Base-by-base conservation (phyloP, 2,797 vertebrate species). In the Gallirallus australis region DNA sequence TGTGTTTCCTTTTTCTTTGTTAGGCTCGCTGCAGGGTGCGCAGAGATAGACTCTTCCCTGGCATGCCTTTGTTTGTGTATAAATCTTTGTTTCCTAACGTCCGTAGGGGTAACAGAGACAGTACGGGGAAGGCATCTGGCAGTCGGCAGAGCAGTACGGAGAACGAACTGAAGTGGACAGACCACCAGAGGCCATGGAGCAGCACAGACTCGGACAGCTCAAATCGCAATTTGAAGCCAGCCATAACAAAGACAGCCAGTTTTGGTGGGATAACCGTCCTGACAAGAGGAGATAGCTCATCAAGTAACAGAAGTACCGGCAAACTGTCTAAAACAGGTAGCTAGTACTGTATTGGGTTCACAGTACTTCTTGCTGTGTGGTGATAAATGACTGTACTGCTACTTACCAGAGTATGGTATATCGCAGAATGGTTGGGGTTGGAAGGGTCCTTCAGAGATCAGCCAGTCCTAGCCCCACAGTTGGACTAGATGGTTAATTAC, bases 131-230 rank as follows among this genome's bases (percentile, higher is more conserved):
- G 95, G 98, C 98, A 35, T 98, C 99, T 17, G 98, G 99, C 95
- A 99, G 99, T 97, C 98, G 98, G 35, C 99, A 99, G 97, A 99
- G 99, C 98, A 99, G 99, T 96, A 98, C 98, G 1, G 99, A 99
- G 93, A 98, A 98, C 0, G 99, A 99, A 90, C 96, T 98, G 96
- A 98, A 98, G 95, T 97, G 98, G 98, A 95, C 98, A 70, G 99
- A 99, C 89, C 98, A 99, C 90, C 99, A 99, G 73, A 98, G 98
- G 91, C 99, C 99, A 35, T 99, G 99, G 99, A 99, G 99, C 98
- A 99, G 99, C 98, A 99, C 99, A 1, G 99, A 99, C 89, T 99
- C 99, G 0, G 99, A 99, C 94, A 99, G 99, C 85, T 99, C 99
- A 64, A 98, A 98, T 95, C 98, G 99, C 59, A 98, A 98, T 84